A percentile compares a stretch with the other conserved stretches of the same genome.
Conservation (phyloP, 2,113 vertebrate species). For the Neoarius graeffei region DNA sequence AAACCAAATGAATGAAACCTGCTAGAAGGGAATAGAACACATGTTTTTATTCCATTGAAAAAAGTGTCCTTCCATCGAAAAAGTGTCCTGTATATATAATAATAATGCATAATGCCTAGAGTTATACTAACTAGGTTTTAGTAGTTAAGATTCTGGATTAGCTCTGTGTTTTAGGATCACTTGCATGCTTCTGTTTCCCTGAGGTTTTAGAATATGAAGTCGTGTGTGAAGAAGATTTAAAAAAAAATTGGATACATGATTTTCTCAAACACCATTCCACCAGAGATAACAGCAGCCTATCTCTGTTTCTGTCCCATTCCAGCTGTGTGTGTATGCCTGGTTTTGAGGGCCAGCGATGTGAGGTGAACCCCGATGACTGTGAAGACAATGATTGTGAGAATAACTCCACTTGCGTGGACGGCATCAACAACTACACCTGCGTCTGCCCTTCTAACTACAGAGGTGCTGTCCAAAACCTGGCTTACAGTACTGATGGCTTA, state of each 20-base stretch:
- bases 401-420: conserved; percentile 91
- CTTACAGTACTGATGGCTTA: neutral
- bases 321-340: conserved; percentile 89
- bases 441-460: conserved; percentile 89
- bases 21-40: too few relatives aligned
- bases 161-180: neutral
- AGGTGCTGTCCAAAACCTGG: conserved; percentile 68
- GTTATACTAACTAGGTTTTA: neutral
- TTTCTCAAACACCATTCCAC: neutral
- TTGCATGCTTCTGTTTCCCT: neutral
- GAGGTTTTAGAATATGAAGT: neutral
- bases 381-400: conserved; percentile 97
- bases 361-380: conserved; percentile 91
- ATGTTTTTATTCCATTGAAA: too few relatives aligned
- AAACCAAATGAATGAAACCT: too few relatives aligned
- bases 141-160: neutral
- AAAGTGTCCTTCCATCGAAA: too few relatives aligned
- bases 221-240: neutral
- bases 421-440: conserved; percentile 93
- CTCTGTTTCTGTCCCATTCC: neutral
- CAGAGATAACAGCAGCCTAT: neutral
- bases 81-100: too few relatives aligned
- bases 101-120: neutral
- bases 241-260: too few relatives aligned
- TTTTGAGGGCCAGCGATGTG: conserved; percentile 87